Evolutionary conservation across 2,888 invertebrate species (phyloP).

Genomic region (Arrhopalites spinosus): DNA sequence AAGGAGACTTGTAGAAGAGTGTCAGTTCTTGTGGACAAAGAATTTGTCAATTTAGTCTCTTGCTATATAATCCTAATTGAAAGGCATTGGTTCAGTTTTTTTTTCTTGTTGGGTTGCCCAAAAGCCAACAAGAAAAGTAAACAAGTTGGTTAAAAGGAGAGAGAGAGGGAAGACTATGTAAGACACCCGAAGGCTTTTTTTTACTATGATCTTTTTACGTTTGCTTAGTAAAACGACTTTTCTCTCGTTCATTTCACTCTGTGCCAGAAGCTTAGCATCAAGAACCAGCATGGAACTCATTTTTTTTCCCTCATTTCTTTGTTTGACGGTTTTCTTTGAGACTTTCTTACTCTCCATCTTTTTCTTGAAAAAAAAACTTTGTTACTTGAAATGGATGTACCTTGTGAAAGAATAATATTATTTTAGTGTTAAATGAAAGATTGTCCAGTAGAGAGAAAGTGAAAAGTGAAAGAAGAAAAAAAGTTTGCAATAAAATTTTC

Average conservation of each 20-base stretch:
- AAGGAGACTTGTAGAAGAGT: not conserved
- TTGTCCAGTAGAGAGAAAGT: not conserved
- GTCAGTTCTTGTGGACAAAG: not conserved
- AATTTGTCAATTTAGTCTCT: not conserved
- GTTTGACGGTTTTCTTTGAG: not conserved
- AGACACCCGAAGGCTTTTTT: conserved; percentile 1
- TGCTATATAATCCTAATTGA: not conserved
- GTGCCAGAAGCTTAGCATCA: not conserved
- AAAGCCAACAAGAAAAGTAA: conserved; percentile 2
- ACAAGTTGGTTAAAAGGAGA: conserved; percentile 4
- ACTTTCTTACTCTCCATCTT: no score
- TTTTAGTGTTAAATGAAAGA: not conserved
- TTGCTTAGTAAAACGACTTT: not conserved
- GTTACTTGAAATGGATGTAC: no score
- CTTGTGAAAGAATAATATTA: not conserved
- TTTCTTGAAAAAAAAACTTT: no score
- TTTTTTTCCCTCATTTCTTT: not conserved
- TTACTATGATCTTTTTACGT: no score
- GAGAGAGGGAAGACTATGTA: not conserved
- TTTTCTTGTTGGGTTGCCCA: not conserved
- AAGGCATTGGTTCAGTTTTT: not conserved
- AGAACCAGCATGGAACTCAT: not conserved
- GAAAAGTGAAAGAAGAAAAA: not conserved
- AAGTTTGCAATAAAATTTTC: not conserved
- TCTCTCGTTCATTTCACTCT: not conserved